phyloP scores from a whole-genome alignment of 2,113 vertebrate species.

The Camelus dromedarius region DNA sequence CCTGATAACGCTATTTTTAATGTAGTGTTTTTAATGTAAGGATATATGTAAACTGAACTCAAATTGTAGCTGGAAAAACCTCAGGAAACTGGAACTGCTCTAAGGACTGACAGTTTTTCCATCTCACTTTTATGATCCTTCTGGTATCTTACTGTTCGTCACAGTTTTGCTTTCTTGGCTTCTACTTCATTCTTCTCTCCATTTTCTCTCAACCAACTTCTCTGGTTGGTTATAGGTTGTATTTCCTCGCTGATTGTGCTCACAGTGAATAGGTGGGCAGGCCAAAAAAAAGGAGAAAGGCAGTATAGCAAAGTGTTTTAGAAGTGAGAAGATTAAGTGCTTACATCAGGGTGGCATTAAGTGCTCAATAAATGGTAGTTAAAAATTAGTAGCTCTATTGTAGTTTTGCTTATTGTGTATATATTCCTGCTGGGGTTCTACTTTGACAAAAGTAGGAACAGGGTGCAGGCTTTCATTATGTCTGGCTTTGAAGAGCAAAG shows the following conservation, averaged over 20 bases:
- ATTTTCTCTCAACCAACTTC: background rate
- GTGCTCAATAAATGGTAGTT: background rate
- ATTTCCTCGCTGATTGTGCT: background rate
- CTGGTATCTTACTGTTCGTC: background rate
- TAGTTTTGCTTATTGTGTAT: background rate
- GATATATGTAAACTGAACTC: background rate
- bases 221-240: background rate
- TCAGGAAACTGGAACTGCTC: background rate
- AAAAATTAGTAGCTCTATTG: background rate
- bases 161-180: background rate
- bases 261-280: background rate
- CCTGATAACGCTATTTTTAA: background rate
- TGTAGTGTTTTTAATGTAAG: background rate
- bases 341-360: background rate
- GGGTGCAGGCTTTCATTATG: background rate
- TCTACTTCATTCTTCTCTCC: background rate
- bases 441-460: background rate
- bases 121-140: background rate
- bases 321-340: conserved; percentile 6
- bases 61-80: background rate
- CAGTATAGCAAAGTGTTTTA: background rate
- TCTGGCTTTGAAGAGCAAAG: background rate
- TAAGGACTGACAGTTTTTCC: background rate
- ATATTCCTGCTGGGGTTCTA: background rate
- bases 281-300: background rate